Base-by-base conservation (phyloP, 2,113 vertebrate species). In the Calyptommatus sinebrachiatus region DNA sequence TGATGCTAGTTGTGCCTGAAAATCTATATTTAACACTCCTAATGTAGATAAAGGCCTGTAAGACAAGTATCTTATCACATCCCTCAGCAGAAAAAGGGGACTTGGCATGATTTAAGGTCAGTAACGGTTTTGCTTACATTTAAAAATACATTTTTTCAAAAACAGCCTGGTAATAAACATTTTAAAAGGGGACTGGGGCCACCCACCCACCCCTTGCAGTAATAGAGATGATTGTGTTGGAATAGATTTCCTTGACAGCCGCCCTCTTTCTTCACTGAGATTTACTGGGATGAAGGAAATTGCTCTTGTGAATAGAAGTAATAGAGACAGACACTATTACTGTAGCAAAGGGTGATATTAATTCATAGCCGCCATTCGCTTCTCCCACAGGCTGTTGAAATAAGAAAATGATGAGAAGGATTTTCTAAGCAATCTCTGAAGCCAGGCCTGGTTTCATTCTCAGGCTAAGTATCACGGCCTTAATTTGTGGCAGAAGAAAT, bases 281-380 rank as follows among this genome's bases (percentile, higher is more conserved):
- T 87, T 93, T 93, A 89, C 89, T 79, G 71, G 65, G 69, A 69
- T 86, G 45, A 71, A 87, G 81, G 85, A 88, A 89, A 92, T 79
- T 81, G 63, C 46, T 89, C 22, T 82, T 90, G 73, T 90, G 82
- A 86, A 91, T 88, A 79, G 76, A 60, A 81, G 84, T 80, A 81
- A 86, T 82, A 70, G 20, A 85, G 69, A 80, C 14, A 85, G 35
- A 69, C 57, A 74, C 81, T 87, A 85, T 89, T 91, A 78, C 24
- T 72, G 57, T 73, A 84, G 81, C 71, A 88, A 87, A 79, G 71
- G 78, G 20, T 79, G 72, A 71, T 76, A 84, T 90, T 87, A 87
- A 92, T 88, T 70, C 79, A 71, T 14, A 65, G 45, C 65, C 61
- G 85, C 78, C 18, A 41, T 79, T 66, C 61, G 83, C 60, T 68